Base-by-base conservation (phyloP, 2,888 invertebrate species). In the Venusia cambrica region DNA sequence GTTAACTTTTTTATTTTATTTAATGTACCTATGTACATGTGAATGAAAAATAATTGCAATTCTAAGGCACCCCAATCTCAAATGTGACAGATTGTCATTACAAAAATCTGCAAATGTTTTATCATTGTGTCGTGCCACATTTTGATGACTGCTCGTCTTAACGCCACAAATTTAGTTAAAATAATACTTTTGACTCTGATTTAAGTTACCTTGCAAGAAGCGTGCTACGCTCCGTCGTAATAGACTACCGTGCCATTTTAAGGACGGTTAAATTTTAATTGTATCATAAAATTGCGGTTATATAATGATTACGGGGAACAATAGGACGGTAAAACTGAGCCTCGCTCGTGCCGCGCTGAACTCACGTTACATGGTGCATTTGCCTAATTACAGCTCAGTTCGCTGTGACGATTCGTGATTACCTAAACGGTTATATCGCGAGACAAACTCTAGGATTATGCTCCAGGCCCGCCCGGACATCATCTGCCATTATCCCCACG, bases 211-310 rank as follows among this genome's bases (percentile, higher is more conserved):
- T 67, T 69, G 68, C 58, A 63, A 62, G 53, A 57, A 56, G 53
- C 64, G 63, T 52, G 66, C 64, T 56, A 67, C 70, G 77, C 69
- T 74, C 62, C 66, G 73, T 69, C 60, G 59, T 74, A 75, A 73
- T 75, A 78, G 61, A 72, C 68, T 69, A 73, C 67, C 60, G 66
- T 67, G 65, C 63, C 73, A 77, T 81, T 87, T 83, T 74, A 80
- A 73, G 74, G 74, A 69, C 76, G 69, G 69, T 87, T 84, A 77
- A 79, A 83, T 77, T 87, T 87, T 83, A 83, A 87, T 77, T 76
- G 81, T 73, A 73, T 72, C 71, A 74, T 88, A 80, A 87, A 85
- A 83, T 77, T 75, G 75, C 72, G 73, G 74, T 83, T 83, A 79
- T 80, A 78, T 75, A 79, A 83, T 81, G 70, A 79, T 87, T 80